Conservation (phyloP, 2,797 vertebrate genomes). For the Parambassis ranga region DNA sequence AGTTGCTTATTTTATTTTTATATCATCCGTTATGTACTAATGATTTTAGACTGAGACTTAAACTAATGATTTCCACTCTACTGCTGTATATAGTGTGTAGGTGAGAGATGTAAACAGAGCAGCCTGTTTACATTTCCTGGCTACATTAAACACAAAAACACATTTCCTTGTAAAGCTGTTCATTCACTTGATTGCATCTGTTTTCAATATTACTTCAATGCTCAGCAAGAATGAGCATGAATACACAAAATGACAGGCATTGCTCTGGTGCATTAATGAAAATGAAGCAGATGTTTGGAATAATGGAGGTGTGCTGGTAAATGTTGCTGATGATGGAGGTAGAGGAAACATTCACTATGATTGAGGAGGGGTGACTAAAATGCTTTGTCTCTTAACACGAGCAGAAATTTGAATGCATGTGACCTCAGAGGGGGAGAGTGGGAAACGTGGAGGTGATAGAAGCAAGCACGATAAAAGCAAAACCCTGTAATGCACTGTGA, state of each 20-base stretch:
- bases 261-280: background rate
- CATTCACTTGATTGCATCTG: conserved; percentile 21
- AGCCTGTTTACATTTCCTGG: conserved; percentile 9
- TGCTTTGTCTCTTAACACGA: conserved; percentile 40
- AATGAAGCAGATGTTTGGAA: conserved; percentile 28
- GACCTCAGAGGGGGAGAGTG: conserved; percentile 14
- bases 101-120: background rate
- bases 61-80: no score
- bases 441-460: conserved; percentile 51
- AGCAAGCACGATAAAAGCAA: conserved; percentile 80
- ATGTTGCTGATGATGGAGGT: background rate
- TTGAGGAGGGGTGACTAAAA: conserved; percentile 18
- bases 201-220: conserved; percentile 11
- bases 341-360: background rate
- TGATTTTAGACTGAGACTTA: no score
- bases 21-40: no score
- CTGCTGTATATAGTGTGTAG: no score
- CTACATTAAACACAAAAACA: background rate
- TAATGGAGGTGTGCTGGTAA: conserved; percentile 2
- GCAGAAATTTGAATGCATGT: conserved; percentile 40
- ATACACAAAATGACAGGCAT: background rate
- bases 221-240: background rate
- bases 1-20: no score
- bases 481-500: conserved; percentile 78
- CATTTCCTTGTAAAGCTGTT: background rate